Conservation (phyloP, 92 coral and sea anemone genomes). For the Porites evermanni region DNA sequence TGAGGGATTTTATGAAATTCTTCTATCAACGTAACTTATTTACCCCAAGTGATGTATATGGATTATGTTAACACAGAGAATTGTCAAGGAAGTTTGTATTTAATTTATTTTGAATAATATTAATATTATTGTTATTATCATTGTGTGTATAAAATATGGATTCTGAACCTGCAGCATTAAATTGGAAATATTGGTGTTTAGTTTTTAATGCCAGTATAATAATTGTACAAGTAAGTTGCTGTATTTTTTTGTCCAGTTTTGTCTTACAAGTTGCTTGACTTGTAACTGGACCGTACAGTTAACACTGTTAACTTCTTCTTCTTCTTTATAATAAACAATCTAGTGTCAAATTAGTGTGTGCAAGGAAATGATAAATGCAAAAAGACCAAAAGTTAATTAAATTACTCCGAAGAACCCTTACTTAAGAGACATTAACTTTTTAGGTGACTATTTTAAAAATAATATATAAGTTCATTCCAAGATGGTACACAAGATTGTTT, state of each 20-base stretch:
- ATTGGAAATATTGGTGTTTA: neutral
- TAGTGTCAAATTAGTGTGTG: too few relatives aligned
- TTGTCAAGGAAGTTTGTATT: neutral
- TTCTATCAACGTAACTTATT: neutral
- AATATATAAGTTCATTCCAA: too few relatives aligned
- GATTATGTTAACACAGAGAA: neutral
- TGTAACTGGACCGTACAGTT: neutral
- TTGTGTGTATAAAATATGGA: neutral
- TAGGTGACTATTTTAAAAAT: too few relatives aligned
- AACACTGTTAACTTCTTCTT: neutral
- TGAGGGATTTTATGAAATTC: slow-evolving; percentile 32
- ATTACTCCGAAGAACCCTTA: too few relatives aligned
- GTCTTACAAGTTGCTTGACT: neutral
- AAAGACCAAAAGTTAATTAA: too few relatives aligned
- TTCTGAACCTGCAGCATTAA: neutral
- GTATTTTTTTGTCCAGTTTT: neutral
- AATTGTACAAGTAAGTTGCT: neutral
- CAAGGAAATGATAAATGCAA: too few relatives aligned
- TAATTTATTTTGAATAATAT: neutral
- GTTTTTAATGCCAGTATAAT: too few relatives aligned
- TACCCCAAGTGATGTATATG: slow-evolving; percentile 5
- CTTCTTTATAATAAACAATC: too few relatives aligned
- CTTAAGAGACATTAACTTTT: too few relatives aligned
- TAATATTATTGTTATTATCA: slow-evolving; percentile 6
- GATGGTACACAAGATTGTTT: too few relatives aligned